These are phyloP conservation scores for Noctuana brunneofusca DNA, from an alignment of 2,888 invertebrate species.

Conservation along the genomic window DNA sequence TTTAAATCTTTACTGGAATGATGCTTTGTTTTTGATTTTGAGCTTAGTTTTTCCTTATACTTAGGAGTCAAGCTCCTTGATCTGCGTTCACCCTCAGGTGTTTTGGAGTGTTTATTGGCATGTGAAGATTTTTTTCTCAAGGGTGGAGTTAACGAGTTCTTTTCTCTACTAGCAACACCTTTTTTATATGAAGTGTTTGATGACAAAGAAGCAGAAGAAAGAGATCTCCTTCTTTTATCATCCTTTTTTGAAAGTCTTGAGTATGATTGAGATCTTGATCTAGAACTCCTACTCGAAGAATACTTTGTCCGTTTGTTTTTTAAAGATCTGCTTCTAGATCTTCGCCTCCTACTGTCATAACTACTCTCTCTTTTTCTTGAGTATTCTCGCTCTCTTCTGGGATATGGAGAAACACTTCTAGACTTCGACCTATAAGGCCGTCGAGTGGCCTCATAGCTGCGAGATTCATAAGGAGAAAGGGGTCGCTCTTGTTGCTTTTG, in stretches of 20 bases:
- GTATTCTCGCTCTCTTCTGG: constrained; percentile 53
- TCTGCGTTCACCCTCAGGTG: constrained; percentile 37
- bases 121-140: constrained; percentile 50
- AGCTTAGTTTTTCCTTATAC: constrained; percentile 43
- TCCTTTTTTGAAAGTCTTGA: constrained; percentile 54
- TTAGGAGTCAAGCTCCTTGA: constrained; percentile 43
- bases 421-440: constrained; percentile 57
- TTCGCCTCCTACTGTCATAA: constrained; percentile 50
- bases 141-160: constrained; percentile 55
- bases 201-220: constrained; percentile 59
- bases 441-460: constrained; percentile 46
- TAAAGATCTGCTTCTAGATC: constrained; percentile 47
- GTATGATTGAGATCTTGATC: constrained; percentile 62
- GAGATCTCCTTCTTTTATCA: constrained; percentile 51
- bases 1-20: constrained; percentile 53
- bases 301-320: constrained; percentile 60
- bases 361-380: constrained; percentile 60
- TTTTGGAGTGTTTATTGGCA: constrained; percentile 50
- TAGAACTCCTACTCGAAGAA: constrained; percentile 66
- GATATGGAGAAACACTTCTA: constrained; percentile 63
- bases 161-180: constrained; percentile 43
- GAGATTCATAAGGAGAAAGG: constrained; percentile 48
- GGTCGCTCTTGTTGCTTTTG: constrained; percentile 45
- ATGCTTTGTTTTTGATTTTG: constrained; percentile 46
- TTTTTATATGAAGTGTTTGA: constrained; percentile 62